Conservation (phyloP, 2,113 vertebrate genomes). For the Cryptoleucopteryx plumbea region DNA sequence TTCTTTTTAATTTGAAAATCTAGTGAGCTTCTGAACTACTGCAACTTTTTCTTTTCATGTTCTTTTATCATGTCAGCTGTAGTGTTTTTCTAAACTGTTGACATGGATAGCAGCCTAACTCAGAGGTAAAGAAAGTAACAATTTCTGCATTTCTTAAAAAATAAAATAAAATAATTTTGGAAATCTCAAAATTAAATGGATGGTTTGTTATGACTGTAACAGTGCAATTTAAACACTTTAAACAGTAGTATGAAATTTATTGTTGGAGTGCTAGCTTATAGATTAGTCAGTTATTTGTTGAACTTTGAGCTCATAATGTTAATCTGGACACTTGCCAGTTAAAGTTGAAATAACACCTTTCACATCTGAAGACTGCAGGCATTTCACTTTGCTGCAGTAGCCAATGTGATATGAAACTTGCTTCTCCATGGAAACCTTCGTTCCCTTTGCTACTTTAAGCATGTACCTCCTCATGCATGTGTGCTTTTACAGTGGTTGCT, state of each 20-base stretch:
- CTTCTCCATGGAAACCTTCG: neutral
- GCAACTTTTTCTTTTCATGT: neutral
- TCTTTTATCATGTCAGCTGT: neutral
- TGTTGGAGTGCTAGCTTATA: neutral
- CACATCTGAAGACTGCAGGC: neutral
- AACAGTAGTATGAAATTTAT: neutral
- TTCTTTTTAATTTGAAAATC: neutral
- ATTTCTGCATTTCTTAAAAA: neutral
- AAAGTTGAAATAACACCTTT: neutral
- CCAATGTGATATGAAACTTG: neutral
- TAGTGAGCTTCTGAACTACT: neutral
- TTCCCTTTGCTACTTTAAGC: neutral
- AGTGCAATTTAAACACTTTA: neutral
- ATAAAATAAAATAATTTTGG: neutral
- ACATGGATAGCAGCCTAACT: neutral
- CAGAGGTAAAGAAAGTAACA: neutral
- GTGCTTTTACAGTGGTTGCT: neutral
- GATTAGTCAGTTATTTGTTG: neutral
- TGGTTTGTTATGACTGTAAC: neutral
- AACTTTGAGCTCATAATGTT: neutral
- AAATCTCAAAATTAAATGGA: neutral
- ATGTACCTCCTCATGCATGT: neutral
- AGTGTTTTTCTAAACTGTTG: neutral
- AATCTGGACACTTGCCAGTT: neutral
- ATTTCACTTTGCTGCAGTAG: neutral